These are phyloP conservation scores for Physella acuta DNA, from an alignment of 1,140 invertebrate genomes.

Conservation along the genomic window DNA sequence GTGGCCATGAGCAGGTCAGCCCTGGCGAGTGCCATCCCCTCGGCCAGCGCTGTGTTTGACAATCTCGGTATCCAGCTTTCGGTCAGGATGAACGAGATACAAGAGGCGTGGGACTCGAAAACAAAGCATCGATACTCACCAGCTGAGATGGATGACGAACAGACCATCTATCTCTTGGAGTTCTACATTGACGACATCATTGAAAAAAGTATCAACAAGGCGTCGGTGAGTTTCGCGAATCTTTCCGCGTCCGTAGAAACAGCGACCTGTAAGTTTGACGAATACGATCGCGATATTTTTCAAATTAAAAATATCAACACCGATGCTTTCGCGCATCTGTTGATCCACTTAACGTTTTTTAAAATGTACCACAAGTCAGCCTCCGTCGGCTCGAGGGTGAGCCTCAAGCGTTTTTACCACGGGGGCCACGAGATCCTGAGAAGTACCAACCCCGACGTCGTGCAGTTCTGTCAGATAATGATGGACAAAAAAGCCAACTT, in stretches of 20 bases:
- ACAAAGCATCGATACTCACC: too few relatives aligned
- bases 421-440: constrained; percentile 1
- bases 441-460: background rate
- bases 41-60: too few relatives aligned
- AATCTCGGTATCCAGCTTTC: too few relatives aligned
- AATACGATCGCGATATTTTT: background rate
- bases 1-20: background rate
- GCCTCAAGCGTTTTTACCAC: constrained; percentile 7
- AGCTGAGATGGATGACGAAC: too few relatives aligned
- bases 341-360: constrained; percentile 15
- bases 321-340: constrained; percentile 22
- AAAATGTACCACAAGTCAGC: constrained; percentile 9
- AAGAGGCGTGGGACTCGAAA: too few relatives aligned
- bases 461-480: constrained; percentile 8
- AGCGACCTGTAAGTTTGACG: constrained; percentile 11
- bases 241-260: background rate
- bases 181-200: background rate
- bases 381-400: constrained; percentile 2
- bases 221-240: background rate
- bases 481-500: background rate
- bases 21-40: too few relatives aligned
- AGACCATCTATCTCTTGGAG: too few relatives aligned
- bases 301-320: background rate
- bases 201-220: background rate
- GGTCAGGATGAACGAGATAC: too few relatives aligned